Conservation (phyloP, 2,797 vertebrate genomes). For the Hydrophis major region DNA sequence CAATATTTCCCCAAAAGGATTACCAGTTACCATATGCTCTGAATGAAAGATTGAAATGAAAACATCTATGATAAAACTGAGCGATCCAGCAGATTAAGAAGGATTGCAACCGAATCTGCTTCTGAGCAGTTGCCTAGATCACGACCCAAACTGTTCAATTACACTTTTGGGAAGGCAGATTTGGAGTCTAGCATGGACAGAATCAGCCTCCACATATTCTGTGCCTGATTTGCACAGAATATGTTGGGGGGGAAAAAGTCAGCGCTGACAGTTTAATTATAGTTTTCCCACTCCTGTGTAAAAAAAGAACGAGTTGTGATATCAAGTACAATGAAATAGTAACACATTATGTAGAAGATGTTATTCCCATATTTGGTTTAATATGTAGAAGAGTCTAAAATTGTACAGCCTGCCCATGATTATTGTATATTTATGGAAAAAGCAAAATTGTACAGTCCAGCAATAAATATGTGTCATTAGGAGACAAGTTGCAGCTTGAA, state of each 20-base stretch:
- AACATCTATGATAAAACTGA: neutral
- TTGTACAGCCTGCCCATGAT: neutral
- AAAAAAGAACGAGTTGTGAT: neutral
- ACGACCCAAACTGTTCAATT: neutral
- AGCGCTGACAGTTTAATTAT: neutral
- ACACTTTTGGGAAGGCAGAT: neutral
- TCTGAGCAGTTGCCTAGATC: neutral
- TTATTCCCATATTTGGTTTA: neutral
- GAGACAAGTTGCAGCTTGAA: neutral
- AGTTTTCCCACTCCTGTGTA: neutral
- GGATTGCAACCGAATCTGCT: neutral
- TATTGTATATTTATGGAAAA: neutral
- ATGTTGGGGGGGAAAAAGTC: neutral
- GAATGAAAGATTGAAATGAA: neutral
- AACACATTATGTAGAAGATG: neutral
- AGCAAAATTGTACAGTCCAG: neutral
- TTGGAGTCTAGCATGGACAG: neutral
- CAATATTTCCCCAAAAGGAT: neutral
- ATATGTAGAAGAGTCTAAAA: neutral
- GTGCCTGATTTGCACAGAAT: neutral
- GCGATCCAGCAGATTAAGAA: neutral
- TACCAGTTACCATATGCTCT: neutral
- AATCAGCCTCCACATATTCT: neutral
- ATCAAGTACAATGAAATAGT: neutral
- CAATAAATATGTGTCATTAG: neutral